Percentiles rank a stretch among this genome's conserved stretches.
These are phyloP conservation scores for Haplochromis burtoni DNA, from an alignment of 2,113 vertebrate genomes.

Conservation along the genomic window DNA sequence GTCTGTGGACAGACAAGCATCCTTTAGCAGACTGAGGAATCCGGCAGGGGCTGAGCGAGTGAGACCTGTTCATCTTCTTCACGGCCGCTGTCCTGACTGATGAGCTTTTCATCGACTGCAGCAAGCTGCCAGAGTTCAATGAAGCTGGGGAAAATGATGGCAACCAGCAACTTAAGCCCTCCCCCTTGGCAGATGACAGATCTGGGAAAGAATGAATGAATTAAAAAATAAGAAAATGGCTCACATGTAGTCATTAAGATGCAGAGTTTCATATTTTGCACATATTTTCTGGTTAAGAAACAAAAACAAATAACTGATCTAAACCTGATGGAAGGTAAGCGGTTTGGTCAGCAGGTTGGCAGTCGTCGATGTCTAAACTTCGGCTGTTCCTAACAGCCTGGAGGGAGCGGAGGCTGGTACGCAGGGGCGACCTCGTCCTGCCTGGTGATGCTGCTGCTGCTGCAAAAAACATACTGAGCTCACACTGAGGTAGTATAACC, in stretches of 20 bases:
- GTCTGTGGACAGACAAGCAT: constrained; percentile 8
- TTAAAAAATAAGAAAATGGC: neutral
- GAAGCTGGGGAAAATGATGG: neutral
- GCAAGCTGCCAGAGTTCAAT: neutral
- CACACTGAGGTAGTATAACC: neutral
- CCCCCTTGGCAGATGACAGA: neutral
- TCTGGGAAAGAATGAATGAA: neutral
- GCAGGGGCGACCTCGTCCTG: constrained; percentile 7
- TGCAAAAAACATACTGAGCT: neutral
- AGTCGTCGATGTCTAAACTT: constrained; percentile 21
- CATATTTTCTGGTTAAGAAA: neutral
- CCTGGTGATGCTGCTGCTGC: neutral
- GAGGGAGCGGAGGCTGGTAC: constrained; percentile 62
- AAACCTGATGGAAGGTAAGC: constrained; percentile 13
- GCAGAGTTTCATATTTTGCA: neutral
- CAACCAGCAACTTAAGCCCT: neutral
- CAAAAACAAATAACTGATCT: neutral
- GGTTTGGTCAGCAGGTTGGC: neutral
- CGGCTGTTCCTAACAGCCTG: constrained; percentile 59
- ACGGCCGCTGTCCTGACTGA: neutral
- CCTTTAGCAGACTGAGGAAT: constrained; percentile 24
- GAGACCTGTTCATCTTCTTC: constrained; percentile 43
- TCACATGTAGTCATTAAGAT: neutral
- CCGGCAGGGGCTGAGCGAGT: constrained; percentile 57
- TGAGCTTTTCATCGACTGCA: neutral